Conservation (phyloP, 2,113 vertebrate species). For the Amazona vittata region DNA sequence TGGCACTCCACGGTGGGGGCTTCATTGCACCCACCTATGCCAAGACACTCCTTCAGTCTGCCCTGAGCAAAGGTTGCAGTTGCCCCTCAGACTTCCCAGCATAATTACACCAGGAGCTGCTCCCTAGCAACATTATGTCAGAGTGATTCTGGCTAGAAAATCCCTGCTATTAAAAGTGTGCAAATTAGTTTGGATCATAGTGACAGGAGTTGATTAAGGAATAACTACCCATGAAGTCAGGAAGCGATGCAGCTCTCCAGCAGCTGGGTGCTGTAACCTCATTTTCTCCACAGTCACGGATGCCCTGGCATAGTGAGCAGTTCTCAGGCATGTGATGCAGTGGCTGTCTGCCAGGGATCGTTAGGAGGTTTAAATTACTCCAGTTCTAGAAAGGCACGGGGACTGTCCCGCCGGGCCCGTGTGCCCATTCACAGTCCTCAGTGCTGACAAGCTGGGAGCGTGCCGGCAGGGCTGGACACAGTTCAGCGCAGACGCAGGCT, state of each 20-base stretch:
- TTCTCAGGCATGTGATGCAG: rapidly evolving
- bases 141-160: background rate
- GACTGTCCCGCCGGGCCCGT: rapidly evolving
- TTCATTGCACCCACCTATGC: background rate
- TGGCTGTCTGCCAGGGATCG: background rate
- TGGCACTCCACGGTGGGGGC: rapidly evolving
- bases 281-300: rapidly evolving
- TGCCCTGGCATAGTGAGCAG: rapidly evolving
- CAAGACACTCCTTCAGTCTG: background rate
- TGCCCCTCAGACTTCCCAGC: background rate
- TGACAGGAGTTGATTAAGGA: background rate
- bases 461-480: rapidly evolving
- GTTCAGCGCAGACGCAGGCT: background rate
- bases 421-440: rapidly evolving
- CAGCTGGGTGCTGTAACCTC: background rate
- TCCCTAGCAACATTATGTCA: background rate
- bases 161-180: background rate
- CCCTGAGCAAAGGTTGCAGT: background rate
- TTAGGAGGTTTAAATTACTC: background rate
- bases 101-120: background rate
- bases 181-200: background rate
- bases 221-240: background rate
- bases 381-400: background rate
- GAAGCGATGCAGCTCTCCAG: background rate
- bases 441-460: rapidly evolving